A percentile compares a stretch with the other conserved stretches of the same genome.
Conservation (phyloP, 1,140 invertebrate genomes). For the Acromyrmex echinatior region DNA sequence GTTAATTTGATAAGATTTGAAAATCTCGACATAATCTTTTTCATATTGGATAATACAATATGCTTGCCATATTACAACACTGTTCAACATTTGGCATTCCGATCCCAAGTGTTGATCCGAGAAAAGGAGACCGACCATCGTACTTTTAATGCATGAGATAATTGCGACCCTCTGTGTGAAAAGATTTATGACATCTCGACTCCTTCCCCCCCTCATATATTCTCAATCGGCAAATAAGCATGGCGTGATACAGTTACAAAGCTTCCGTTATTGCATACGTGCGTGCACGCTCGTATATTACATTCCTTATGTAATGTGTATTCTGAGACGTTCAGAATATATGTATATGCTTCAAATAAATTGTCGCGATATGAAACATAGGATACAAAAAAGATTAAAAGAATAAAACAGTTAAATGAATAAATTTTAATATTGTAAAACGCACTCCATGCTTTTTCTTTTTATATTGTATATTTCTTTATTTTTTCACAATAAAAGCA, state of each 20-base stretch:
- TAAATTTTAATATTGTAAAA: slow-evolving; percentile 5
- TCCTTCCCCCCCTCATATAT: slow-evolving; percentile 74
- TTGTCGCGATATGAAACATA: slow-evolving; percentile 1
- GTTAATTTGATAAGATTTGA: not conserved
- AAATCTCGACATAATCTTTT: slow-evolving; percentile 8
- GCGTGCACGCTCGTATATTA: slow-evolving; percentile 13
- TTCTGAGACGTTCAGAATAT: slow-evolving; percentile 42
- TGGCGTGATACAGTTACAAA: slow-evolving; percentile 76
- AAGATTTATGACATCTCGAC: slow-evolving; percentile 83
- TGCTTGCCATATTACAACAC: not conserved
- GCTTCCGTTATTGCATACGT: slow-evolving; percentile 80
- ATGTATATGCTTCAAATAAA: slow-evolving; percentile 23
- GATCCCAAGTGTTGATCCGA: slow-evolving; percentile 33
- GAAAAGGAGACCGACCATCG: slow-evolving; percentile 72
- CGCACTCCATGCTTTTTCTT: not conserved
- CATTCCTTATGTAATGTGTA: slow-evolving; percentile 64
- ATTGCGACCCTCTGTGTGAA: slow-evolving; percentile 82
- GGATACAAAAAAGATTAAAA: slow-evolving; percentile 4
- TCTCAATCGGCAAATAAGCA: slow-evolving; percentile 78
- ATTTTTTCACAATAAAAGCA: not conserved
- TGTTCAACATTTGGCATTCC: slow-evolving; percentile 6
- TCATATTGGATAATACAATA: not conserved
- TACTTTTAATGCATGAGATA: slow-evolving; percentile 85
- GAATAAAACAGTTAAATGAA: slow-evolving; percentile 18
- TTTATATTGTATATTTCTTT: not conserved